A percentile compares a stretch with the other conserved stretches of the same genome.
phyloP scores from a whole-genome alignment of 2,113 vertebrate species.

The Pteruthius melanotis region DNA sequence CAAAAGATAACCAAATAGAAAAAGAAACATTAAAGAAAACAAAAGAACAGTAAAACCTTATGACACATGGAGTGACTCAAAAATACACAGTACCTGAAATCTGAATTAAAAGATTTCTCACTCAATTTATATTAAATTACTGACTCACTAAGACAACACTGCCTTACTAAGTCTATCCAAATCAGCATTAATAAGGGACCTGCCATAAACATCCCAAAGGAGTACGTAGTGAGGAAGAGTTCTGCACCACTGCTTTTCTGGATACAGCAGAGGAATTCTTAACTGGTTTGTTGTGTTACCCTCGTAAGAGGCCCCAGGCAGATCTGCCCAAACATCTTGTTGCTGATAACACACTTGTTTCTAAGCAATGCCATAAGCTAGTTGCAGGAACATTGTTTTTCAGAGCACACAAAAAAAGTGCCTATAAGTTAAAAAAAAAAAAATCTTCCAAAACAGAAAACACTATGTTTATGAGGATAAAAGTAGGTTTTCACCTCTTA shows the following conservation, averaged over 20 bases:
- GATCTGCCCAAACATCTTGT: not conserved
- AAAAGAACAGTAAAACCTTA: not conserved
- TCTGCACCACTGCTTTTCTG: not conserved
- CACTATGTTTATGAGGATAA: not conserved
- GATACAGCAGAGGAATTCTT: not conserved
- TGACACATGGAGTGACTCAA: not conserved
- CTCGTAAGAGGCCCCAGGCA: accelerated
- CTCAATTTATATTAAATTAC: not conserved
- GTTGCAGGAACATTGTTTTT: not conserved
- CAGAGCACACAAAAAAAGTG: not conserved
- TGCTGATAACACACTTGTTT: not conserved
- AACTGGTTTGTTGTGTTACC: not conserved
- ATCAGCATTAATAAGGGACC: not conserved
- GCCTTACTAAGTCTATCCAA: not conserved
- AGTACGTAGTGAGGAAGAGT: not conserved
- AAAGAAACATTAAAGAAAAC: too few relatives aligned
- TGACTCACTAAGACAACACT: not conserved
- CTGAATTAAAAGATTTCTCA: not conserved
- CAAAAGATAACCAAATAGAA: not conserved
- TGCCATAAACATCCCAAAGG: not conserved
- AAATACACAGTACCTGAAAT: not conserved
- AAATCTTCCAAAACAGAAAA: not conserved
- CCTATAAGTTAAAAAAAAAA: not conserved
- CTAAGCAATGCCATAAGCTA: not conserved
- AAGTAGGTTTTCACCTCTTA: not conserved